Evolutionary conservation across 2,797 vertebrate genomes (phyloP).

Genomic region (Chaetodon trifasciatus): DNA sequence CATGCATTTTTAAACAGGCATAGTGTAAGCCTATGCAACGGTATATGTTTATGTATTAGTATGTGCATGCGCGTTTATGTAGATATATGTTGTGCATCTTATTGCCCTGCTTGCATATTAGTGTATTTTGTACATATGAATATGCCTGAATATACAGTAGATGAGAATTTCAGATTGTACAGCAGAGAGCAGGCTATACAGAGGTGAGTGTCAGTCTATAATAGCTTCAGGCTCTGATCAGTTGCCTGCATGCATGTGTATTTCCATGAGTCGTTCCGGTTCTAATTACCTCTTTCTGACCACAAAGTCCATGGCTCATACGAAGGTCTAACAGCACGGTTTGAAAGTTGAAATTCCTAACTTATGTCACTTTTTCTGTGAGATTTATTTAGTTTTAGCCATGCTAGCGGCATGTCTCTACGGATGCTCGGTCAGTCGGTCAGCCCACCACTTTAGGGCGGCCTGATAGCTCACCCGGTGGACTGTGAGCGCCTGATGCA

Average conservation of each 20-base stretch:
- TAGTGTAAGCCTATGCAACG: slow-evolving; percentile 9
- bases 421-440: background rate
- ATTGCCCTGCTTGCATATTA: background rate
- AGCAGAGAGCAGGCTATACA: background rate
- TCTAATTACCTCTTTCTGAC: background rate
- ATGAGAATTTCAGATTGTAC: slow-evolving; percentile 10
- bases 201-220: slow-evolving; percentile 9
- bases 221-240: slow-evolving; percentile 1
- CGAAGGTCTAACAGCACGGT: background rate
- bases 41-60: slow-evolving; percentile 27
- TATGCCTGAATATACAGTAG: slow-evolving; percentile 2
- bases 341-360: background rate
- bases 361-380: background rate
- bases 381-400: background rate
- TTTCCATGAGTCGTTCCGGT: background rate
- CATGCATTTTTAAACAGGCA: slow-evolving; percentile 62
- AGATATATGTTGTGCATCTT: slow-evolving; percentile 18
- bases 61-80: slow-evolving; percentile 21
- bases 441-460: slow-evolving; percentile 6
- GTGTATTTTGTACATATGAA: background rate
- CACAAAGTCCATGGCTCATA: background rate
- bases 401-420: background rate
- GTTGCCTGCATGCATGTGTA: background rate
- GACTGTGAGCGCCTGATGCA: background rate
- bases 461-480: background rate